Evolutionary conservation across 2,797 vertebrate species (phyloP).

Genomic region (Eupleurogrammus muticus): DNA sequence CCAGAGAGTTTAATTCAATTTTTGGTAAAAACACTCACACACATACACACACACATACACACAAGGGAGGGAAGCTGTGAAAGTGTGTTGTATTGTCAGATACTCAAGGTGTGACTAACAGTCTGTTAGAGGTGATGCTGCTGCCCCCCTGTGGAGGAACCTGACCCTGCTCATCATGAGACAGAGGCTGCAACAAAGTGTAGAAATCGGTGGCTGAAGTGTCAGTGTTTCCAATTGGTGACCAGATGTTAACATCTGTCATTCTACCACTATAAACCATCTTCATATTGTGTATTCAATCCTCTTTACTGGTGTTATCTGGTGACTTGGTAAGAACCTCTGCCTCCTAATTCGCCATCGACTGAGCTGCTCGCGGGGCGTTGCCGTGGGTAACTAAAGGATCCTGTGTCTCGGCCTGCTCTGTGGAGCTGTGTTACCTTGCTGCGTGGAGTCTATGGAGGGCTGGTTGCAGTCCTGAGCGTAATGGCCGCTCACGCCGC

Average conservation of each 20-base stretch:
- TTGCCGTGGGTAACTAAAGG: neutral
- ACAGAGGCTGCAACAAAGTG: no score
- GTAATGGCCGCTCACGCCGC: slow-evolving; percentile 92
- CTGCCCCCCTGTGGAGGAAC: no score
- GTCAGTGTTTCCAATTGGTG: no score
- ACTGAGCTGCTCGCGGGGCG: neutral
- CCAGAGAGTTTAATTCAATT: no score
- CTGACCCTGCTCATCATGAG: no score
- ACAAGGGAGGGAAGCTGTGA: no score
- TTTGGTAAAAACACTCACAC: no score
- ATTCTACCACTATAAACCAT: neutral
- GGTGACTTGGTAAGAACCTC: neutral
- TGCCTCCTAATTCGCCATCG: neutral
- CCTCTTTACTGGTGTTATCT: neutral
- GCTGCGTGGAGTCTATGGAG: slow-evolving; percentile 91
- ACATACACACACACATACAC: no score
- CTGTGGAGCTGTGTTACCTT: slow-evolving; percentile 84
- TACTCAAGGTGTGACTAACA: no score
- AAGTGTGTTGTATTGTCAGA: no score
- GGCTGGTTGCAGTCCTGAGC: slow-evolving; percentile 96
- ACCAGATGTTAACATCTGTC: neutral
- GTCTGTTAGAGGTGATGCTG: no score
- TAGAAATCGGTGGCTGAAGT: no score
- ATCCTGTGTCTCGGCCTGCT: slow-evolving; percentile 19
- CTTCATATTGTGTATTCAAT: neutral